Percentiles rank a stretch among this genome's conserved stretches.
Conservation (phyloP, 1,140 invertebrate genomes). For the Heliconius hewitsoni region DNA sequence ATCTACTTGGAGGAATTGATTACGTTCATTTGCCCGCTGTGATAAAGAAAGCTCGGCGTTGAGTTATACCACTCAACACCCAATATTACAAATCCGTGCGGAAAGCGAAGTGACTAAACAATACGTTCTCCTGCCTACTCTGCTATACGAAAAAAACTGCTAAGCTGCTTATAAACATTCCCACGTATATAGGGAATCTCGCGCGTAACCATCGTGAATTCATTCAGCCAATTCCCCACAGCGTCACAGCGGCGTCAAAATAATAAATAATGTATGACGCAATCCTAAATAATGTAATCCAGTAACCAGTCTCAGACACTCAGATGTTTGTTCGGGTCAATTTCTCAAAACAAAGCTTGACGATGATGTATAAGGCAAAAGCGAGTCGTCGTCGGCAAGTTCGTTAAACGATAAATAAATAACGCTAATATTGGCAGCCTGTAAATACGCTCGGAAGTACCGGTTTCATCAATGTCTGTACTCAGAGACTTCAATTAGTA, state of each 20-base stretch:
- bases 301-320: conserved; percentile 11
- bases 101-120: not conserved
- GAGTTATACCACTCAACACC: not conserved
- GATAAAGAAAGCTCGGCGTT: not conserved
- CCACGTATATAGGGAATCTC: not conserved
- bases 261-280: conserved; percentile 20
- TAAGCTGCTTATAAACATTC: too few species aligned
- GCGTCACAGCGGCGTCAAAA: not conserved
- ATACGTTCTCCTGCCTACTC: not conserved
- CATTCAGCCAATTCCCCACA: not conserved
- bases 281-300: conserved; percentile 23
- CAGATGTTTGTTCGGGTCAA: conserved; percentile 19
- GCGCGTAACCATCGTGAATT: not conserved
- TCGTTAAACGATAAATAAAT: conserved; percentile 27
- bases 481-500: too few species aligned
- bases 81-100: not conserved
- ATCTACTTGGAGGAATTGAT: too few species aligned
- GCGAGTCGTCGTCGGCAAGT: not conserved
- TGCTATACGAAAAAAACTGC: too few species aligned
- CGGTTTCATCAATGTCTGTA: not conserved
- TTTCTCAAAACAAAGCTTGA: conserved; percentile 19
- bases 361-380: conserved; percentile 11
- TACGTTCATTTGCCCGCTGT: too few species aligned
- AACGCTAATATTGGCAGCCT: conserved; percentile 17
- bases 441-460: conserved; percentile 13